phyloP scores from a whole-genome alignment of 2,888 invertebrate genomes.

The Mycalesis mineus region DNA sequence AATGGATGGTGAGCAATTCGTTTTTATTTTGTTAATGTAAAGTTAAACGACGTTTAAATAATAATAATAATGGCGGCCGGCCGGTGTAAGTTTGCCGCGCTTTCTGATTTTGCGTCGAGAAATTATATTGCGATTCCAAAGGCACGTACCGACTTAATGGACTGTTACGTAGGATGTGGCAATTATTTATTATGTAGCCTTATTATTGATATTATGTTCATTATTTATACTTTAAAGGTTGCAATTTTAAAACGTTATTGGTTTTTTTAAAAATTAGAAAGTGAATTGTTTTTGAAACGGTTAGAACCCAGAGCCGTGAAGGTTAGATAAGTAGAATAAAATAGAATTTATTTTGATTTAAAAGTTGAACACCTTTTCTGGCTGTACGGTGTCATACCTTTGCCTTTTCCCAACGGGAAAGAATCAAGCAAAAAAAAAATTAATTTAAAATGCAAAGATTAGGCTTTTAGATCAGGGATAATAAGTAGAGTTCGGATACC shows the following conservation, averaged over 20 bases:
- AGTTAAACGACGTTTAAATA: constrained; percentile 39
- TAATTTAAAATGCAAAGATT: no score
- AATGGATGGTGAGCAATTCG: constrained; percentile 10
- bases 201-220: constrained; percentile 16
- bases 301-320: not conserved
- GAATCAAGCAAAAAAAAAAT: no score
- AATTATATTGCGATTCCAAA: constrained; percentile 58
- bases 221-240: constrained; percentile 2
- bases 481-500: no score
- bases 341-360: no score
- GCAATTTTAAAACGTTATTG: not conserved
- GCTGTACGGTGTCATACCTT: no score
- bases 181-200: constrained; percentile 57
- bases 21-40: constrained; percentile 4
- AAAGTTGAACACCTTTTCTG: no score
- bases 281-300: not conserved
- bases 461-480: no score
- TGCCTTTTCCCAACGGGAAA: no score
- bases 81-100: constrained; percentile 56
- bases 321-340: not conserved
- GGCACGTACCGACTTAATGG: constrained; percentile 64
- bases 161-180: constrained; percentile 60
- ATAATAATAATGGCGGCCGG: constrained; percentile 29
- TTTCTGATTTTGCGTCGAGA: constrained; percentile 74
- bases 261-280: not conserved